A percentile compares a stretch with the other conserved stretches of the same genome.
Evolutionary conservation across 2,797 vertebrate species (phyloP).

Genomic region (Pseudochromis fuscus): DNA sequence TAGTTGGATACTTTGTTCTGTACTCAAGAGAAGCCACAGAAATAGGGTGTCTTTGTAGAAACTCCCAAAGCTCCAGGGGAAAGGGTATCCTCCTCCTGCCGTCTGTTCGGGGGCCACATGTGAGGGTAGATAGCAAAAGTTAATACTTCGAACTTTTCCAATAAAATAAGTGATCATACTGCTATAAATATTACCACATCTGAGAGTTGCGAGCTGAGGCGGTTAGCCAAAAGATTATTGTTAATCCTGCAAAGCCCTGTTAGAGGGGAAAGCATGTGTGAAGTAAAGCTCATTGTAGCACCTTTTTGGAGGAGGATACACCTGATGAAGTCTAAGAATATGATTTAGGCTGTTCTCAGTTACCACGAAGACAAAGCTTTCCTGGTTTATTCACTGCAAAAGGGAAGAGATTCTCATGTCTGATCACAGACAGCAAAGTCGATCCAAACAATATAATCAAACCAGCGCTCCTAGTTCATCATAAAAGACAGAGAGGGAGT

Average conservation of each 20-base stretch:
- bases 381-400: conserved; percentile 6
- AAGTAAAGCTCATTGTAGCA: not conserved
- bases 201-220: not conserved
- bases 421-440: conserved; percentile 32
- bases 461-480: conserved; percentile 33
- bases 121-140: not conserved
- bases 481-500: conserved; percentile 22
- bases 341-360: conserved; percentile 2
- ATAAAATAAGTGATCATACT: conserved; percentile 9
- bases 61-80: conserved; percentile 3
- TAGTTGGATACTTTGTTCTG: conserved; percentile 22
- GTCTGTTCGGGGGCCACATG: conserved; percentile 13
- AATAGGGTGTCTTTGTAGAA: conserved; percentile 31
- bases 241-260: conserved; percentile 7
- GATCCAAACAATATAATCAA: conserved; percentile 22
- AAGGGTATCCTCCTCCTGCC: not conserved
- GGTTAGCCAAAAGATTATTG: conserved; percentile 4
- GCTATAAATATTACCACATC: not conserved
- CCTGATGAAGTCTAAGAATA: conserved; percentile 6
- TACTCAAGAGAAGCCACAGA: conserved; percentile 12
- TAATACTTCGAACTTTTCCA: conserved; percentile 8
- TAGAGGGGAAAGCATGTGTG: not conserved
- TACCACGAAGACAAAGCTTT: not conserved
- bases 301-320: not conserved
- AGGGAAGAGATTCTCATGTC: conserved; percentile 15